Conservation (phyloP, 37 sponge, comb jelly and placozoan genomes). For the Eunapius fragilis region DNA sequence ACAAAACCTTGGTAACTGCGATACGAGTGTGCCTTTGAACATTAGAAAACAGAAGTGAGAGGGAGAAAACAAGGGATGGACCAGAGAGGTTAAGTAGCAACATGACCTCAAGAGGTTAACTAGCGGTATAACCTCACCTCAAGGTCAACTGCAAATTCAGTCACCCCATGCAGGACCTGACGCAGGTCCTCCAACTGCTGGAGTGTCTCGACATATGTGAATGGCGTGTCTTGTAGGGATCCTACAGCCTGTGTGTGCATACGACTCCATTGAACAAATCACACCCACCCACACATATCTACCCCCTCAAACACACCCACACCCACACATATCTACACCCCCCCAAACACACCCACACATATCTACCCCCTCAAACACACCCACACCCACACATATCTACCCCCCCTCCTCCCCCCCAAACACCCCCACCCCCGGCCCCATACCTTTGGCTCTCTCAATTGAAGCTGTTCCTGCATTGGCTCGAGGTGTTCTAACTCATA, state of each 20-base stretch:
- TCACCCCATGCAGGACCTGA: constrained; percentile 43
- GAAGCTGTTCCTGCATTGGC: constrained; percentile 39
- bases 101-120: too few species aligned
- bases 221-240: constrained; percentile 74
- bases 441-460: constrained; percentile 56
- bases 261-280: background rate
- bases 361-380: too few species aligned
- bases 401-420: background rate
- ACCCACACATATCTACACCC: background rate
- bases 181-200: constrained; percentile 68
- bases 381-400: background rate
- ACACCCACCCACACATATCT: background rate
- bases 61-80: background rate
- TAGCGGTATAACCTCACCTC: constrained; percentile 61
- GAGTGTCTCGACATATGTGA: constrained; percentile 50
- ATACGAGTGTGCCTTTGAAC: constrained; percentile 83
- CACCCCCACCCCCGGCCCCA: background rate
- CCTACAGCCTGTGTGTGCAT: constrained; percentile 22
- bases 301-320: too few species aligned
- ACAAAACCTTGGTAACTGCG: constrained; percentile 86
- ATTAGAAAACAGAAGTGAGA: background rate
- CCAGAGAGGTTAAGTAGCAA: background rate
- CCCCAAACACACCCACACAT: background rate
- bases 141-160: constrained; percentile 90
- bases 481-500: constrained; percentile 63